Conservation (phyloP, 1,140 invertebrate genomes). For the Monomorium pharaonis region DNA sequence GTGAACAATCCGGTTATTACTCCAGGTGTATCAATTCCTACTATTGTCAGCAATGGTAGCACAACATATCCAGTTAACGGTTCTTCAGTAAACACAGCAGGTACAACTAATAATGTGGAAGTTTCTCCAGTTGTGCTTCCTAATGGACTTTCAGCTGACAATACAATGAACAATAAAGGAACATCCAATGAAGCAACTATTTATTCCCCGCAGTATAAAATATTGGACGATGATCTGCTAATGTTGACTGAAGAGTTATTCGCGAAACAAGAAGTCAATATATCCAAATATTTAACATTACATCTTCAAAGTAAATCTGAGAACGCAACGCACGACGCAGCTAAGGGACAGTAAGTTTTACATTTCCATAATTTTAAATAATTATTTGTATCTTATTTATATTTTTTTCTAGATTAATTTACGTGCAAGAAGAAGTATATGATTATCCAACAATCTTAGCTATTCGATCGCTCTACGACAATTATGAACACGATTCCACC, state of each 20-base stretch:
- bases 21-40: constrained; percentile 34
- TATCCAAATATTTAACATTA: constrained; percentile 74
- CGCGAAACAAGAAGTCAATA: constrained; percentile 76
- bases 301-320: constrained; percentile 79
- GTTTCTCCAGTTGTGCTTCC: neutral
- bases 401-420: constrained; percentile 78
- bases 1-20: constrained; percentile 37
- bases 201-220: constrained; percentile 43
- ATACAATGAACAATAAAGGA: neutral
- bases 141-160: neutral
- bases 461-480: constrained; percentile 88
- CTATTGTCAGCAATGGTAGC: constrained; percentile 4
- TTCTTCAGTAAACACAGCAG: neutral
- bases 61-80: neutral
- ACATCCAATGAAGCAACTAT: neutral
- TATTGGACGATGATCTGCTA: constrained; percentile 77
- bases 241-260: constrained; percentile 81
- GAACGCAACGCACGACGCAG: constrained; percentile 76
- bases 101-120: neutral
- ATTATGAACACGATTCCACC: constrained; percentile 89
- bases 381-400: neutral
- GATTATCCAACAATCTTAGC: constrained; percentile 85
- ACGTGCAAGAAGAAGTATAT: constrained; percentile 70
- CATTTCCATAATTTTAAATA: neutral
- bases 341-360: constrained; percentile 79